A percentile compares a stretch with the other conserved stretches of the same genome.
Evolutionary conservation across 2,113 vertebrate species (phyloP).

Genomic region (Herpetotheres cachinnans): DNA sequence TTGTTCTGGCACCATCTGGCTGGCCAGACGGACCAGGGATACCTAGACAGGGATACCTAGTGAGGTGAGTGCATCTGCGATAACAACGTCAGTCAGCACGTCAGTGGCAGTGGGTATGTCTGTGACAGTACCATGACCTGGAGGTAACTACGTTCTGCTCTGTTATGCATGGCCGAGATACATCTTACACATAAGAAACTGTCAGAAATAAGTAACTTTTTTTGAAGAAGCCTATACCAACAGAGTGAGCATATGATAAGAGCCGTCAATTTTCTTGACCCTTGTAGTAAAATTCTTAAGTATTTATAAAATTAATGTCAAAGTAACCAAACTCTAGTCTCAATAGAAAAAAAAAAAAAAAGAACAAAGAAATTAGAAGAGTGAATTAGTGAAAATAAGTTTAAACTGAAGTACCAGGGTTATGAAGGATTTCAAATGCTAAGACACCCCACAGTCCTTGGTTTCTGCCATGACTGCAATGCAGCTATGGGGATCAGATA

Average conservation of each 20-base stretch:
- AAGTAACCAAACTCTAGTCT: neutral
- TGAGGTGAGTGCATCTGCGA: neutral
- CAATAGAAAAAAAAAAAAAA: neutral
- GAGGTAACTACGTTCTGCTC: neutral
- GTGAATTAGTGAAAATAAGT: neutral
- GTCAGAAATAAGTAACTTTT: neutral
- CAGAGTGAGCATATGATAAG: neutral
- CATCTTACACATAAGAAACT: fast-evolving
- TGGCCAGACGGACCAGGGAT: neutral
- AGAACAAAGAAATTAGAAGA: neutral
- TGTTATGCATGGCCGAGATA: fast-evolving
- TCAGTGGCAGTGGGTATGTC: neutral
- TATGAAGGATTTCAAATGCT: neutral
- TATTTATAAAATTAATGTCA: neutral
- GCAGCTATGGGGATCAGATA: neutral
- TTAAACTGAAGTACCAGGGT: neutral
- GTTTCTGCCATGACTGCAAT: neutral
- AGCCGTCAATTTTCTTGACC: neutral
- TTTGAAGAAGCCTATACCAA: neutral
- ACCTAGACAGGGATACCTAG: neutral
- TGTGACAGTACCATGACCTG: fast-evolving
- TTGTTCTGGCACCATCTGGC: neutral
- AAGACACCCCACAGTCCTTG: neutral
- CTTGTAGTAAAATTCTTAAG: neutral
- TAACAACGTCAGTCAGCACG: fast-evolving